These are phyloP conservation scores for Agraylea sexmaculata DNA, from an alignment of 1,140 invertebrate species.

Conservation along the genomic window DNA sequence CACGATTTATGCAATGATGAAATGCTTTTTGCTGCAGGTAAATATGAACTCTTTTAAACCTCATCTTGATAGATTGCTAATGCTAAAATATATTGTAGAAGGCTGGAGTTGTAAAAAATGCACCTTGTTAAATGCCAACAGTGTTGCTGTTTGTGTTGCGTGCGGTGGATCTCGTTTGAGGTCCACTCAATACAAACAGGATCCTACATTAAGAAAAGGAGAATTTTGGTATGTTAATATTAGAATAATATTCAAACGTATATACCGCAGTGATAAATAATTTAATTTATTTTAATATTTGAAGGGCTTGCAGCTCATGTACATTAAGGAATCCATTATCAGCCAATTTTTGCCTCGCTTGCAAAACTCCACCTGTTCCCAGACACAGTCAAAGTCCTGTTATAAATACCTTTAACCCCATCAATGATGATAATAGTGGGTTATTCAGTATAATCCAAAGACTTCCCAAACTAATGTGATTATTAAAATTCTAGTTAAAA, in stretches of 20 bases:
- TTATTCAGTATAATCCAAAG: no score
- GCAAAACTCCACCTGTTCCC: constrained; percentile 48
- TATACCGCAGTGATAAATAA: neutral
- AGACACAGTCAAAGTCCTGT: constrained; percentile 27
- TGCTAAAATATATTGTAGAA: constrained; percentile 5
- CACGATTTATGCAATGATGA: constrained; percentile 38
- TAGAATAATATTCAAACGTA: neutral
- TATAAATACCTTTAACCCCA: no score
- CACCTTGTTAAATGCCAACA: constrained; percentile 65
- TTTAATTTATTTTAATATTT: constrained; percentile 21
- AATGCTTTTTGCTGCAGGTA: constrained; percentile 35
- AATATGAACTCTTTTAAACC: no score
- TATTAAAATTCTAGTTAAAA: constrained; percentile 2
- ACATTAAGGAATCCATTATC: constrained; percentile 74
- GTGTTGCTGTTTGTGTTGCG: constrained; percentile 59
- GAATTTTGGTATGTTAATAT: constrained; percentile 51
- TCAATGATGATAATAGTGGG: no score
- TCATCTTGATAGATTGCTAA: no score
- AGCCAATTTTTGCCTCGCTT: constrained; percentile 61
- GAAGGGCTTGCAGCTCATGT: constrained; percentile 57
- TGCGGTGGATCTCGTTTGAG: constrained; percentile 71
- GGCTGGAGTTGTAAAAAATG: constrained; percentile 82
- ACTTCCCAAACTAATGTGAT: no score
- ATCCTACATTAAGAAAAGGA: constrained; percentile 56
- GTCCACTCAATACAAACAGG: constrained; percentile 50